Evolutionary conservation across 1,140 invertebrate species (phyloP), one percentile per base, ranked within the genome.

Genomic region (Drosophila tristis): DNA sequence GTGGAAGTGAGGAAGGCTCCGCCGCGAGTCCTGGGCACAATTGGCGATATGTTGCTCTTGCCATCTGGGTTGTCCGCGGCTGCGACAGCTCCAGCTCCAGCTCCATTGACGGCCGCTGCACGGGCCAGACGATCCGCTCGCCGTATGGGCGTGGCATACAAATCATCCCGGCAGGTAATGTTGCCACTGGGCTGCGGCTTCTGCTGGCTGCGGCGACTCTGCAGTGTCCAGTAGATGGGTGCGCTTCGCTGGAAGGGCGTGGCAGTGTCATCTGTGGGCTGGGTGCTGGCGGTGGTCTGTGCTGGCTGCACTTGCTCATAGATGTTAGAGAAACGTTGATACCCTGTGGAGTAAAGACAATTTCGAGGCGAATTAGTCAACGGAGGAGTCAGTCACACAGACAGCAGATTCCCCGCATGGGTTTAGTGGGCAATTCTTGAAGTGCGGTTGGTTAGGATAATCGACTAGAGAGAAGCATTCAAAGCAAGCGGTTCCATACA

Each of bases 1-100:
- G 95, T 95, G 6, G 95, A 95, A 26, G 94, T 94, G 91, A 94
- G 77, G 90, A 95, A 92, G 62, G 91, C 63, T 44, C 71, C 66
- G 26, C 44, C 78, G 70, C 84, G 67, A 87, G 93, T 92, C 42
- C 94, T 85, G 43, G 94, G 94, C 92, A 95, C 94, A 63, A 95
- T 95, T 26, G 95, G 94, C 56, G 94, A 95, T 84, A 95, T 94
- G 91, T 92, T 94, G 58, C 50, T 89, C 54, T 66, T 54, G 43
- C 43, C 64, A 16, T 70, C 31, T 7, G 49, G 0, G 13, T 44
- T 70, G 16, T 23, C 61, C 20, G 51, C 58, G n/a, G 50, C 29
- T 45, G 47, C 15, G 6, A 20, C 20, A 20, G 16, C 16, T 16
- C 20, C 20, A 20, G 20, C 20, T 2, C 48, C 43, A 5, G 67